Percentiles rank a stretch among this genome's conserved stretches.
Conservation (phyloP, 2,797 vertebrate species). For the Takifugu rubripes region DNA sequence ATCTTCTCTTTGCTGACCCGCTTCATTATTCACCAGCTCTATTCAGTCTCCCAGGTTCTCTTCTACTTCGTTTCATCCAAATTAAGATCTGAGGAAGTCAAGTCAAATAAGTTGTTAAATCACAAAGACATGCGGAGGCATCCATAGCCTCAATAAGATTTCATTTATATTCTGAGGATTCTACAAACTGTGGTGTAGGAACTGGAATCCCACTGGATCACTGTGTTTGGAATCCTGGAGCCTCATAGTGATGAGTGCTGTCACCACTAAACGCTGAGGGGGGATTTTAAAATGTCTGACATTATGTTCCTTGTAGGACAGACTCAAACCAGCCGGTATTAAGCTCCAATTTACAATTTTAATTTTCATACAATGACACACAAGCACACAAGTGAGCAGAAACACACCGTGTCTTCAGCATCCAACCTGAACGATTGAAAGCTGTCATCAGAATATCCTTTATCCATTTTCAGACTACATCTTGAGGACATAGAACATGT, state of each 20-base stretch:
- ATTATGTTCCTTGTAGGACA: constrained; percentile 4
- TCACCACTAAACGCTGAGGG: constrained; percentile 17
- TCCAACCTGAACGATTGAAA: no score
- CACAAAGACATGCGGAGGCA: constrained; percentile 33
- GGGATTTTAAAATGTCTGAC: constrained; percentile 24
- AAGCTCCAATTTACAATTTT: constrained; percentile 15
- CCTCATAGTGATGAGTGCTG: constrained; percentile 22
- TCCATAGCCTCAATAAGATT: constrained; percentile 41
- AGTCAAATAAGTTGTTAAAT: constrained; percentile 48
- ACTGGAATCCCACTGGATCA: constrained; percentile 19
- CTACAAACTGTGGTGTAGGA: constrained; percentile 35
- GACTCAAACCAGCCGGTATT: constrained; percentile 10
- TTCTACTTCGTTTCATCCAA: constrained; percentile 41
- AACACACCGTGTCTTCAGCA: background rate
- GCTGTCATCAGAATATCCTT: no score
- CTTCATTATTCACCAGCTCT: constrained; percentile 39
- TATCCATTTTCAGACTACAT: no score
- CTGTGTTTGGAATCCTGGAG: constrained; percentile 24
- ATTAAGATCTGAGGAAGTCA: constrained; percentile 56
- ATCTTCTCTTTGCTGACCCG: constrained; percentile 34
- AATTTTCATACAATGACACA: constrained; percentile 14
- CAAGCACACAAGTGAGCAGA: background rate
- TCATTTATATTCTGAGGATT: constrained; percentile 42
- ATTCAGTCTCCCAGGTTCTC: constrained; percentile 20
- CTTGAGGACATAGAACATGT: no score